Evolutionary conservation across 2,113 vertebrate genomes (phyloP).

Genomic region (Pygoscelis adeliae): DNA sequence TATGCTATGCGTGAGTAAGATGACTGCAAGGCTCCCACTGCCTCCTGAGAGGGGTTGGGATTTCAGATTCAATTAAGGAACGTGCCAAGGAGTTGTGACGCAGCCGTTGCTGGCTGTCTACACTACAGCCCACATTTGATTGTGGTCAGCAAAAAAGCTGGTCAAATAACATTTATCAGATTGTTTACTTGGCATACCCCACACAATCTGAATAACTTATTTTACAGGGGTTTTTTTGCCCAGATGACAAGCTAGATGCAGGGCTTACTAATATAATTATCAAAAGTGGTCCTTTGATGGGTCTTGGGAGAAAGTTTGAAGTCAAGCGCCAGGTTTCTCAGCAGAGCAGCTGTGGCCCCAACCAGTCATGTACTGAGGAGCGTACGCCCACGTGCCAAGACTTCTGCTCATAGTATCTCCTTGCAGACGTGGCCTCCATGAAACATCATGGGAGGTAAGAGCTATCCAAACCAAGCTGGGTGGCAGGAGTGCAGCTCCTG

Average conservation of each 20-base stretch:
- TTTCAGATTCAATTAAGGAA: background rate
- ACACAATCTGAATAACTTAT: background rate
- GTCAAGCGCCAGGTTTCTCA: background rate
- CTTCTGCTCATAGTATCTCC: background rate
- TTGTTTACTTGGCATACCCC: background rate
- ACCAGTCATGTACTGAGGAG: background rate
- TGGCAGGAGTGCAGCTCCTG: background rate
- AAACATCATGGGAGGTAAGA: background rate
- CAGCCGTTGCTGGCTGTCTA: background rate
- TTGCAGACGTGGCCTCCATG: background rate
- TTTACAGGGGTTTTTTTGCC: background rate
- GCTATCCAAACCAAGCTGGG: background rate
- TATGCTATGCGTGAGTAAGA: accelerated
- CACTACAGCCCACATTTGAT: background rate
- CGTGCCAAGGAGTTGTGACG: background rate
- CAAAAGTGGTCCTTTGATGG: background rate
- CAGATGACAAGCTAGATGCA: background rate
- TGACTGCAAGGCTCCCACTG: background rate
- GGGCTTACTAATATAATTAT: background rate
- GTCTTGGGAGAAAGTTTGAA: background rate
- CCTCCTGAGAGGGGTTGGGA: background rate
- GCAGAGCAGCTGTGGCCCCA: background rate
- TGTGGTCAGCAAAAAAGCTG: background rate
- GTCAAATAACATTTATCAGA: background rate
- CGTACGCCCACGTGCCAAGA: accelerated